Base-by-base conservation (phyloP, 2,888 invertebrate species). In the Chymomyza caudatula region DNA sequence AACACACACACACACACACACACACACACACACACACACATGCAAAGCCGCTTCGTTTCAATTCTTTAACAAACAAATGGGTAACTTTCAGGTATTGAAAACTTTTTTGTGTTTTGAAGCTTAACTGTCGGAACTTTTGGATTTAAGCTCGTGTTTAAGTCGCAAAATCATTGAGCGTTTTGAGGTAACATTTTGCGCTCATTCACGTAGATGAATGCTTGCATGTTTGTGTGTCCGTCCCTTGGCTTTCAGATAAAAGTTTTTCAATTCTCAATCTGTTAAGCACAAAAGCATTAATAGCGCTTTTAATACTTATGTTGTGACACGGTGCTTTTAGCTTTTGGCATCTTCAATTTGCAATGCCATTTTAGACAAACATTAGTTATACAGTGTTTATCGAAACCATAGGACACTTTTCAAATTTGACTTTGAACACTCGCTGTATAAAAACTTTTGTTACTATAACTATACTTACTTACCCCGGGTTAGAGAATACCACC, bases 231-330 rank as follows among this genome's bases (percentile, higher is more conserved):
- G 60, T 58, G 47, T 42, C 53, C 56, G 62, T 49, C 60, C 42
- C 53, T 69, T 78, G 71, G 77, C 76, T 74, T 72, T 79, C 63
- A 69, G 73, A 72, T 80, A 76, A 84, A 80, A 80, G 71, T 80
- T 80, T 78, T 11, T 37, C 29, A 37, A 13, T 37, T 37, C 29
- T 37, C 84, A 78, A 84, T 78, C 64, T 66, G 63, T 54, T 62
- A 73, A 78, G 81, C 78, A 80, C 84, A 65, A 83, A 79, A 79
- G 85, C 79, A 76, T 84, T 70, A 73, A 80, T 52, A 65, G 78
- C 69, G 79, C 79, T 80, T 80, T 79, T 70, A 17, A 52, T 37
- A 37, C 29, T 37, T 3, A 37, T 11, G 29, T 37, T 37, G 8
- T 37, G 29, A 37, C 11, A 6, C 23, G 53, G 69, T 65, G 77